Conservation (phyloP, 2,888 invertebrate genomes). For the Heliothis peltigera region DNA sequence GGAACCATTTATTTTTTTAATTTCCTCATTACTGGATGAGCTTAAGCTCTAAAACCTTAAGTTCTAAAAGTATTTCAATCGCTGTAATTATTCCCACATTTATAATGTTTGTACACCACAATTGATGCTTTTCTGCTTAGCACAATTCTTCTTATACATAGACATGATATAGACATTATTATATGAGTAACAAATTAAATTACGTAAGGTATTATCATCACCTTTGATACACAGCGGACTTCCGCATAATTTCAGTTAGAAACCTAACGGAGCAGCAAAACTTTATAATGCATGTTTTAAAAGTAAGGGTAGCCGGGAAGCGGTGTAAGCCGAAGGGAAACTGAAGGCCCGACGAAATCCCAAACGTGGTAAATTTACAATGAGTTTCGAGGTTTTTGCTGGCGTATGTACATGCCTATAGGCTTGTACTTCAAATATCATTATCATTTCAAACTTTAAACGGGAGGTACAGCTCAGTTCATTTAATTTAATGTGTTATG, state of each 20-base stretch:
- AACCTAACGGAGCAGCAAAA: conserved; percentile 58
- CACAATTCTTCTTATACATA: no score
- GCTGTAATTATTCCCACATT: no score
- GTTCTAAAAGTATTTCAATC: no score
- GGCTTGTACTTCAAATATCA: conserved; percentile 16
- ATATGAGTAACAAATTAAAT: no score
- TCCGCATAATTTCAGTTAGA: conserved; percentile 41
- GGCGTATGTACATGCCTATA: conserved; percentile 13
- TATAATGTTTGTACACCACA: no score
- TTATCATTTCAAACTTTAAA: conserved; percentile 1
- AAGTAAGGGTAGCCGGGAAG: conserved; percentile 63
- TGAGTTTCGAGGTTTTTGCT: conserved; percentile 65
- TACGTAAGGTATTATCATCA: conserved; percentile 13
- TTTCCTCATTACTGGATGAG: no score
- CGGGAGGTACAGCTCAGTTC: neutral
- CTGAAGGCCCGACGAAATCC: conserved; percentile 70
- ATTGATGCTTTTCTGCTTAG: no score
- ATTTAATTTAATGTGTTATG: no score
- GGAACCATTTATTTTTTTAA: no score
- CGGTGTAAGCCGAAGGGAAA: conserved; percentile 63
- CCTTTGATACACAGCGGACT: conserved; percentile 27
- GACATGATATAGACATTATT: no score
- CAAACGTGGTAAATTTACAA: conserved; percentile 75
- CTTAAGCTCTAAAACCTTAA: no score
- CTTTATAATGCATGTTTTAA: conserved; percentile 74